Conservation (phyloP, 2,113 vertebrate genomes). For the Argyrosomus japonicus region DNA sequence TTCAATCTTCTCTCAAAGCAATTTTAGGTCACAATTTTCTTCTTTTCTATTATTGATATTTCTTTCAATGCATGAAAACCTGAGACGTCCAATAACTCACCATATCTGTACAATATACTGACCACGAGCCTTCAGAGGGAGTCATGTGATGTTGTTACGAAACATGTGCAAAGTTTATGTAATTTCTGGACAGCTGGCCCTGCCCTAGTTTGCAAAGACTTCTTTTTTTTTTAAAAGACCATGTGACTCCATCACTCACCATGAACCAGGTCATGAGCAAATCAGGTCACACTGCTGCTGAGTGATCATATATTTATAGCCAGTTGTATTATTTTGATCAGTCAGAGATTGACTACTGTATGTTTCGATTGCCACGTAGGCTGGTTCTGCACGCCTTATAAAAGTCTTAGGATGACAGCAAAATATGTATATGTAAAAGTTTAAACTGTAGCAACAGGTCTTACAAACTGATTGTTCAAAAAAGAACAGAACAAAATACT, state of each 20-base stretch:
- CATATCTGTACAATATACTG: background rate
- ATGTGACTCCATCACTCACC: conserved; percentile 33
- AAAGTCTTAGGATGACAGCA: background rate
- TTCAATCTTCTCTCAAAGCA: too few species aligned
- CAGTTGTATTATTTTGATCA: conserved; percentile 19
- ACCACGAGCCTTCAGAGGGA: background rate
- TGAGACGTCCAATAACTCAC: background rate
- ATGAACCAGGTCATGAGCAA: conserved; percentile 50
- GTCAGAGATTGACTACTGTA: background rate
- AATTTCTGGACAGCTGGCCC: conserved; percentile 19
- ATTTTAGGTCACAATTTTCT: too few species aligned
- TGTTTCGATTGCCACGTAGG: background rate
- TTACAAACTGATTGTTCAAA: background rate
- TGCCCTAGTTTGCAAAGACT: conserved; percentile 14
- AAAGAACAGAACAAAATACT: background rate
- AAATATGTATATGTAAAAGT: background rate
- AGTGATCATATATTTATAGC: conserved; percentile 34
- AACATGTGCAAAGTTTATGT: conserved; percentile 24
- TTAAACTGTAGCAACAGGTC: background rate
- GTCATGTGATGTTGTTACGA: conserved; percentile 11
- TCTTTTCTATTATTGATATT: background rate
- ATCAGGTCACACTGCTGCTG: conserved; percentile 37
- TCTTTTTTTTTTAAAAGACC: background rate
- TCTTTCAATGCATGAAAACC: background rate
- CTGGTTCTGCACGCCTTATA: background rate